Base-by-base conservation (phyloP, 2,888 invertebrate species). In the Hydroisotoma schaefferi region DNA sequence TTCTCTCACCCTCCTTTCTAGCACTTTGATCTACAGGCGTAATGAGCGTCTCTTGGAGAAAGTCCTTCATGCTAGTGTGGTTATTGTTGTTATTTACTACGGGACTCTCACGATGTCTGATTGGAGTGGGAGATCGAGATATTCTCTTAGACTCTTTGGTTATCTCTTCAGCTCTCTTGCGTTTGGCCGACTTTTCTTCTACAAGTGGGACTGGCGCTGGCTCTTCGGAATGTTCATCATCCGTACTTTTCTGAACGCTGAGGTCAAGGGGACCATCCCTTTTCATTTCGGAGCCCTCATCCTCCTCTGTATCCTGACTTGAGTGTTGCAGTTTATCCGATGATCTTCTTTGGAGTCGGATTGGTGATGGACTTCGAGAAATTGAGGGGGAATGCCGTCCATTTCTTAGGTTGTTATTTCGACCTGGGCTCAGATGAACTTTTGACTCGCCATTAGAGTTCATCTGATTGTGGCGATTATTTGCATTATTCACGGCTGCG, bases 351-450 rank as follows among this genome's bases (percentile, higher is more conserved):
- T 28, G 18, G 2, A 26, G 28, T 15, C 40, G 20, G 15, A 38
- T n/a, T 12, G 57, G 63, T 5, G 58, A 52, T 25, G 63, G 47
- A 26, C 57, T 49, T 47, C 55, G 23, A 6, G 60, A 60, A 12
- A 54, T 49, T 37, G 59, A 53, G 6, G 59, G 40, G 10, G 58
- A 60, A 55, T 61, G 40, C 53, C 53, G 49, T 0, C 64, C 66
- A 59, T 66, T 68, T 2, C 58, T 56, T 6, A 67, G 55, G 48
- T 64, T 64, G n/a, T 8, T 53, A 4, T 40, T 40, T 23, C 73
- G 59, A 25, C 81, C 76, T 82, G 80, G 68, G 83, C 83, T 59
- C 23, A 55, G 53, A 15, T 57, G 47, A 37, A 49, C 49, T 20
- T 40, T 33, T 15, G 48, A 53, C 15, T 48, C 53, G 2, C 61